Evolutionary conservation across 2,797 vertebrate species (phyloP).

Genomic region (Ctenosaura bakeri): DNA sequence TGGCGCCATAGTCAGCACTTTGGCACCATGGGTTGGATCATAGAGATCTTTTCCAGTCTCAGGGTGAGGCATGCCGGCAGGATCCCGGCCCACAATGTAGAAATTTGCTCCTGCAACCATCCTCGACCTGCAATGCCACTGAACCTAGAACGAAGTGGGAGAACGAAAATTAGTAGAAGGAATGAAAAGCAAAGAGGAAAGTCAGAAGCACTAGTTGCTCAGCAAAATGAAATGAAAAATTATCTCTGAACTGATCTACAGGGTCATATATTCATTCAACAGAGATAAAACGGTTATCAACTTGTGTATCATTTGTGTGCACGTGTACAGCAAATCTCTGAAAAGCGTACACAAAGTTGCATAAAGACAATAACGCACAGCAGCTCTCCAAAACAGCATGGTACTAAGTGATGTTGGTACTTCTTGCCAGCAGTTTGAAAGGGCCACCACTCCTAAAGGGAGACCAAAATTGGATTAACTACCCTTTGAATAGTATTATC

Average conservation of each 20-base stretch:
- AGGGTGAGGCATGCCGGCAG: constrained; percentile 97
- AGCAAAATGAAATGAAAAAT: not conserved
- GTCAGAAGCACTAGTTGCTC: not conserved
- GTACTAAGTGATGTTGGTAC: not conserved
- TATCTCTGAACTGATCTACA: not conserved
- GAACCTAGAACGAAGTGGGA: constrained; percentile 84
- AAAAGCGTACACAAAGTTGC: not conserved
- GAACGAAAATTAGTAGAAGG: not conserved
- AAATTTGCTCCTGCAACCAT: constrained; percentile 99
- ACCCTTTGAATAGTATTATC: too few species aligned
- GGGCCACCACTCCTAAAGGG: not conserved
- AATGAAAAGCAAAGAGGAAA: not conserved
- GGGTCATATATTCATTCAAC: not conserved
- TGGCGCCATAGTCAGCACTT: constrained; percentile 98
- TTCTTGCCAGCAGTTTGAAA: not conserved
- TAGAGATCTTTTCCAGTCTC: constrained; percentile 95
- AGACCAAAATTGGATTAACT: too few species aligned
- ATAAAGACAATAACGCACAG: not conserved
- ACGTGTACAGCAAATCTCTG: not conserved
- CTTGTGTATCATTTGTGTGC: not conserved
- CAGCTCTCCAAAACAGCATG: not conserved
- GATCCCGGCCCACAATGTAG: constrained; percentile 98
- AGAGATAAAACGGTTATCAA: not conserved
- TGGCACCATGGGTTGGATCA: constrained; percentile 95
- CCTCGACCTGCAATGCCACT: constrained; percentile 97